Percentiles rank a stretch among this genome's conserved stretches.
Evolutionary conservation across 2,888 invertebrate species (phyloP).

Genomic region (Eupithecia inturbata): DNA sequence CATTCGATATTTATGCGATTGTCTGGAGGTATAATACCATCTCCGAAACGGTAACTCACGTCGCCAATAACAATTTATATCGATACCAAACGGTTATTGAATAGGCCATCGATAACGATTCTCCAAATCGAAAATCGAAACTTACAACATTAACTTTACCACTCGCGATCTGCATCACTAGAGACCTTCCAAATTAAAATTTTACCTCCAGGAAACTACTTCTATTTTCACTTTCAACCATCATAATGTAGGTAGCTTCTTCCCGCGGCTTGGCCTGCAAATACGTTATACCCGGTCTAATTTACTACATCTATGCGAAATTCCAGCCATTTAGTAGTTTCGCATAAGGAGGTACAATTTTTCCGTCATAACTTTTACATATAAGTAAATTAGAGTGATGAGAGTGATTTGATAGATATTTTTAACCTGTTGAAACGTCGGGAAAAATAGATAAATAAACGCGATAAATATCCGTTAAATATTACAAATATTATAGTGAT

Average conservation of each 20-base stretch:
- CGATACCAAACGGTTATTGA: constrained; percentile 76
- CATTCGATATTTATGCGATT: constrained; percentile 74
- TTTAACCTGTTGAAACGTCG: too few species aligned
- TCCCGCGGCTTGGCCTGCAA: background rate
- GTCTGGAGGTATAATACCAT: constrained; percentile 75
- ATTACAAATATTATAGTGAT: too few species aligned
- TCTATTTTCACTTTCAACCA: constrained; percentile 9
- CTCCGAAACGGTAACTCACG: constrained; percentile 77
- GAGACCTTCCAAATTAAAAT: constrained; percentile 37
- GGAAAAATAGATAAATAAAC: too few species aligned
- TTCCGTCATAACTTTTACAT: background rate
- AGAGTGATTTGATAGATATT: background rate
- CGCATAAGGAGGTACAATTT: too few species aligned
- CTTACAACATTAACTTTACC: constrained; percentile 49
- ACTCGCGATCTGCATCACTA: constrained; percentile 40
- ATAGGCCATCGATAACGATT: constrained; percentile 71
- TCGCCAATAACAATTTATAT: constrained; percentile 78
- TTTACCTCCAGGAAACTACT: constrained; percentile 9
- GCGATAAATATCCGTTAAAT: too few species aligned
- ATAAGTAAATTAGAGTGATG: background rate
- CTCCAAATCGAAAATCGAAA: constrained; percentile 58
- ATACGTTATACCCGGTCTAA: background rate
- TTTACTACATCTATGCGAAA: background rate
- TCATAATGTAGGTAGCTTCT: constrained; percentile 2
- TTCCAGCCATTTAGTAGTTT: background rate